Evolutionary conservation across 2,888 invertebrate genomes (phyloP).

Genomic region (Siphlonurus alternatus): DNA sequence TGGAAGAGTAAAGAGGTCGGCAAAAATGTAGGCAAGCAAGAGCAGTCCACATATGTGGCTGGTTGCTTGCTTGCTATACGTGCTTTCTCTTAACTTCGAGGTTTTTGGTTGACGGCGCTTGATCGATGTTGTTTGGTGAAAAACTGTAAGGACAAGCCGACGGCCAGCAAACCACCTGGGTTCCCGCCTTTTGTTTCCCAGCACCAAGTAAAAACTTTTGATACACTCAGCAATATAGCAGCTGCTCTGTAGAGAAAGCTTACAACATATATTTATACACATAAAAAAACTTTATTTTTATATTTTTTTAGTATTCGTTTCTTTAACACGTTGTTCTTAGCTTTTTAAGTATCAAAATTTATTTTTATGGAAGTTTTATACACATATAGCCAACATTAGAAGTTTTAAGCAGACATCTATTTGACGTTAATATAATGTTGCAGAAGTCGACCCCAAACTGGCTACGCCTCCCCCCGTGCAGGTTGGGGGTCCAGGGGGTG

Average conservation of each 20-base stretch:
- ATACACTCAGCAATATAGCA: neutral
- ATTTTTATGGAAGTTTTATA: neutral
- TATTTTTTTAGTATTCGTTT: neutral
- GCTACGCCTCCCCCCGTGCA: conserved; percentile 29
- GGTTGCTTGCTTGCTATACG: no score
- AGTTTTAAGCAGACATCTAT: no score
- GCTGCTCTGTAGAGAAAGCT: neutral
- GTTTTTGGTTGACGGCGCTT: neutral
- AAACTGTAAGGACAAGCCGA: neutral
- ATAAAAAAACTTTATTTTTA: neutral
- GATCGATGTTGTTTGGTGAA: neutral
- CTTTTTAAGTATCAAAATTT: neutral
- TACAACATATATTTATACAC: no score
- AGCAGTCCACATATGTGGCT: no score
- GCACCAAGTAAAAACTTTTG: neutral
- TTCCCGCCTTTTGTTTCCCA: neutral
- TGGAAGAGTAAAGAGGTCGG: no score
- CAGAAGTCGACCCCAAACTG: conserved; percentile 30
- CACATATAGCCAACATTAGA: no score
- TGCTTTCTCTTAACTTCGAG: neutral
- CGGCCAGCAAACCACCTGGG: neutral
- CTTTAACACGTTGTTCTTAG: neutral
- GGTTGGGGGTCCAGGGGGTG: conserved; percentile 23
- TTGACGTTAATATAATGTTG: no score
- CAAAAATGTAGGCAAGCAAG: no score